These are phyloP conservation scores for Bombyx mandarina DNA, from an alignment of 1,140 invertebrate genomes.

Conservation along the genomic window DNA sequence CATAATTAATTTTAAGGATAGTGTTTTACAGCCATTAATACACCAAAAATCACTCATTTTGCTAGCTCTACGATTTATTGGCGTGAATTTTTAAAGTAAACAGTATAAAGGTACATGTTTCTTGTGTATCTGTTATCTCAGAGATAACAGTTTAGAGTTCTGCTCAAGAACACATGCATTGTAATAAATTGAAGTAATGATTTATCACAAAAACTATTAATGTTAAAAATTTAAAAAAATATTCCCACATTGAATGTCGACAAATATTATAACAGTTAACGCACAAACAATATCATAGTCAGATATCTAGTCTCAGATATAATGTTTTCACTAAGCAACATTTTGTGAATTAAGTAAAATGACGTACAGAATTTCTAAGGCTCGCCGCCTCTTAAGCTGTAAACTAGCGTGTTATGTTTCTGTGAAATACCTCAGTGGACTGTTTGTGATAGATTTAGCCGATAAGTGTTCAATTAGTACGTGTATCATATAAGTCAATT, in stretches of 20 bases:
- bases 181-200: background rate
- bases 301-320: slow-evolving; percentile 62
- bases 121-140: too few relatives aligned
- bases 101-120: too few relatives aligned
- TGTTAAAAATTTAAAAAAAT: slow-evolving; percentile 1
- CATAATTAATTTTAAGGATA: too few relatives aligned
- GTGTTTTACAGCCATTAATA: too few relatives aligned
- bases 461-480: slow-evolving; percentile 67
- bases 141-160: too few relatives aligned
- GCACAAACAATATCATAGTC: slow-evolving; percentile 58
- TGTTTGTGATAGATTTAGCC: slow-evolving; percentile 68
- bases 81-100: too few relatives aligned
- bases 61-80: too few relatives aligned
- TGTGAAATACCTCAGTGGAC: slow-evolving; percentile 65
- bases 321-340: slow-evolving; percentile 40
- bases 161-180: too few relatives aligned
- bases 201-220: slow-evolving; percentile 19
- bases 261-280: slow-evolving; percentile 7
- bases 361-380: slow-evolving; percentile 30
- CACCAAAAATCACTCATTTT: too few relatives aligned
- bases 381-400: slow-evolving; percentile 21
- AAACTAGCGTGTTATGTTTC: slow-evolving; percentile 37
- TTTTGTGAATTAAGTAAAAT: slow-evolving; percentile 18
- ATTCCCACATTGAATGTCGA: too few relatives aligned
- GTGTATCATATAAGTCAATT: slow-evolving; percentile 58